Conservation (phyloP, 2,113 vertebrate species). For the Glareola pratincola region DNA sequence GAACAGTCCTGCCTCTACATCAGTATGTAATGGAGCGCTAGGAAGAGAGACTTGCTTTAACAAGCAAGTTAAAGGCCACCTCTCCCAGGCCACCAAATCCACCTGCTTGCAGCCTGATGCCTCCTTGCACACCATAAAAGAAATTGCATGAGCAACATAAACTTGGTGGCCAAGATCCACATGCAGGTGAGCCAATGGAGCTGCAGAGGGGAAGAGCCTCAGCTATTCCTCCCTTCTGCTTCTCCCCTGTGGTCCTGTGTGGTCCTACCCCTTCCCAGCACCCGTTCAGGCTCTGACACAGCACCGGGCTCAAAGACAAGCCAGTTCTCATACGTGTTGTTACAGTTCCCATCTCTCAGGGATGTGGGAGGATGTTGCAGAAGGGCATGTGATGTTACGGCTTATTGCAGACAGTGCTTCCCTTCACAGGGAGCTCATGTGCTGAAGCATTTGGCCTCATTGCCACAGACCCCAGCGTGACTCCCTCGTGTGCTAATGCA, state of each 20-base stretch:
- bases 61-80: too few relatives aligned
- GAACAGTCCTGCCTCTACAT: not conserved
- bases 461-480: not conserved
- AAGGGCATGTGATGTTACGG: not conserved
- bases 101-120: not conserved
- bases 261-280: not conserved
- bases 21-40: fast-evolving
- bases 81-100: not conserved
- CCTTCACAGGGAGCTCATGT: not conserved
- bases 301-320: not conserved
- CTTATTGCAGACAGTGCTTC: not conserved
- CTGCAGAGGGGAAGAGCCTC: not conserved
- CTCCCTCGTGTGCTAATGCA: fast-evolving
- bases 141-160: not conserved
- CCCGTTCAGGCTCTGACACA: not conserved
- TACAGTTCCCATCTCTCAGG: fast-evolving
- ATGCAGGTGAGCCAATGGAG: not conserved
- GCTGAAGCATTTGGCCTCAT: fast-evolving
- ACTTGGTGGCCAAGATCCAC: not conserved
- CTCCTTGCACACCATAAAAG: not conserved
- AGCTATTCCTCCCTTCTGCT: not conserved
- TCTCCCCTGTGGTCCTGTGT: not conserved
- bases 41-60: not conserved
- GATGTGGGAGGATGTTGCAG: not conserved
- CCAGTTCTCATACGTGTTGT: fast-evolving